Evolutionary conservation across 2,797 vertebrate genomes (phyloP).

Genomic region (Tachyglossus aculeatus): DNA sequence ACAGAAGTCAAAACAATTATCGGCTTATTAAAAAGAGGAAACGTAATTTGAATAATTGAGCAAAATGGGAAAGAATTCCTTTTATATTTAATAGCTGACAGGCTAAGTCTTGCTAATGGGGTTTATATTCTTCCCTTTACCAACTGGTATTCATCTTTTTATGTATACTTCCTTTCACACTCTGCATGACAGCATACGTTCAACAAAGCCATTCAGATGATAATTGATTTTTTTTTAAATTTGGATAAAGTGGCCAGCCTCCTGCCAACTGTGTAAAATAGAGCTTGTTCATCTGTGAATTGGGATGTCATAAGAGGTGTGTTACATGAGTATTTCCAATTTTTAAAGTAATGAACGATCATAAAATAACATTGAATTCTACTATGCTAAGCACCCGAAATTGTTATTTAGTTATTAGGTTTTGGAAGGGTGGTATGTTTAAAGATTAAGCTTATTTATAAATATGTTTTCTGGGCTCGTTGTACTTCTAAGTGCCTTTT

Average conservation of each 20-base stretch:
- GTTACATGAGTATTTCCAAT: no score
- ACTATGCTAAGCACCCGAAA: no score
- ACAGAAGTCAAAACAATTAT: conserved; percentile 36
- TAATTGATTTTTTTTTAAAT: conserved; percentile 21
- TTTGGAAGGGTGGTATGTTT: no score
- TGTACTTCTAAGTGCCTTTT: no score
- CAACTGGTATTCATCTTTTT: conserved; percentile 19
- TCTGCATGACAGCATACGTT: not conserved
- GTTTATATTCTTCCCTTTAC: conserved; percentile 36
- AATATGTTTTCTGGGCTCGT: no score
- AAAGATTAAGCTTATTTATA: no score
- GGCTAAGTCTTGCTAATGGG: conserved; percentile 37
- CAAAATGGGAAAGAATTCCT: conserved; percentile 26
- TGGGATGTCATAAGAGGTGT: no score
- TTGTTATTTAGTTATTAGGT: no score
- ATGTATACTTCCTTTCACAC: conserved; percentile 27
- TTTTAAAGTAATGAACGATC: no score
- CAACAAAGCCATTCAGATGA: conserved; percentile 9
- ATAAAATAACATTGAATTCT: no score
- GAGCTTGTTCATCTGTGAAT: no score
- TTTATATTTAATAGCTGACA: conserved; percentile 42
- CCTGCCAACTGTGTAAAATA: no score
- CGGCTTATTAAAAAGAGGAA: conserved; percentile 16
- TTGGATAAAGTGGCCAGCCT: conserved; percentile 14
- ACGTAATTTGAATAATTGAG: conserved; percentile 33